Evolutionary conservation across 2,888 invertebrate species (phyloP).

Genomic region (Anarsia innoxiella): DNA sequence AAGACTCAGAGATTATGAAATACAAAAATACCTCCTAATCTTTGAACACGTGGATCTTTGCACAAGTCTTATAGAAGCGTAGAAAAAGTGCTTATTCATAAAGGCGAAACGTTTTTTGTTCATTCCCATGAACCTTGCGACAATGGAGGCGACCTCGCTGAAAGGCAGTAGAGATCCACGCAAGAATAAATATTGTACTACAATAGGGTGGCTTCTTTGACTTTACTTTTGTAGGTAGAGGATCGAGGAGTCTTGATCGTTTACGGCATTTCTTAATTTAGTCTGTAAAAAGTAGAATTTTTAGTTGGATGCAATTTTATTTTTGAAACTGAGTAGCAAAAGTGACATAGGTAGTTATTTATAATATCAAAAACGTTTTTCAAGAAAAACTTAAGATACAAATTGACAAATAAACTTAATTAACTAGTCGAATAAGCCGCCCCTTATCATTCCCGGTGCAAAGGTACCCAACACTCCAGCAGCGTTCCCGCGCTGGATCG

Average conservation of each 20-base stretch:
- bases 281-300: too few relatives aligned
- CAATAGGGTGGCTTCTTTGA: constrained; percentile 72
- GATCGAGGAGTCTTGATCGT: constrained; percentile 30
- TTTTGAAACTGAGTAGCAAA: too few relatives aligned
- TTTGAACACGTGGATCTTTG: constrained; percentile 58
- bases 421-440: too few relatives aligned
- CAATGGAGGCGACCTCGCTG: constrained; percentile 67
- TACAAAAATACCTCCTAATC: constrained; percentile 46
- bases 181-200: constrained; percentile 72
- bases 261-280: too few relatives aligned
- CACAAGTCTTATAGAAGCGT: constrained; percentile 33
- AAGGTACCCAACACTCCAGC: too few relatives aligned
- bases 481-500: too few relatives aligned
- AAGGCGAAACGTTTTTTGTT: constrained; percentile 65
- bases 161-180: constrained; percentile 65
- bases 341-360: too few relatives aligned
- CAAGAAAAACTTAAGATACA: too few relatives aligned
- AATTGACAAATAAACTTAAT: too few relatives aligned
- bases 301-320: too few relatives aligned
- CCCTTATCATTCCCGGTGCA: too few relatives aligned
- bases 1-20: constrained; percentile 49
- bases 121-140: constrained; percentile 71
- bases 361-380: too few relatives aligned
- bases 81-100: constrained; percentile 71
- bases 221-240: constrained; percentile 38